Evolutionary conservation across 1,140 invertebrate species (phyloP), one percentile per base, ranked within the genome.

Genomic region (Chironomus tepperi): DNA sequence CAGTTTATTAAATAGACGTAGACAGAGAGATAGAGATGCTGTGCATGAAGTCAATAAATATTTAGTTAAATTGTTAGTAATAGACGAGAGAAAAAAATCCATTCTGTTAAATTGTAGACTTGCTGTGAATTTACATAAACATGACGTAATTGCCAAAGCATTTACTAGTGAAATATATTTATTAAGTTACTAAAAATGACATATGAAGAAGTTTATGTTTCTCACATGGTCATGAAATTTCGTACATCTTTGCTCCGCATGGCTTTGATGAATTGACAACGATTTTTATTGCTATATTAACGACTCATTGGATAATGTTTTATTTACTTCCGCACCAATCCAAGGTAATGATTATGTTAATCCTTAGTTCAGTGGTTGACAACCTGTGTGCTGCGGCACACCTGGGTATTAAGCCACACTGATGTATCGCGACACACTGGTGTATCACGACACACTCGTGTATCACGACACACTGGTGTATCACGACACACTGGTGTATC

Each of bases 161-260:
- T 34, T 34, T 34, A 34, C 1, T 1, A 34, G 24, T 34, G 24
- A 34, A 34, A 34, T 2, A 34, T 34, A 34, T 34, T 34, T 34
- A 34, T 34, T 34, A 34, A 34, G 24, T 34, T 34, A 34, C 5
- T 34, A 34, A 34, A 34, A 34, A 34, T 34, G 47, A 57, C 47
- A 47, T 1, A 47, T 7, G 47, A 57, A n/a, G 47, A 57, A 57
- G 47, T 10, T 57, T 57, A n/a, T 57, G 47, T 57, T 57, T 57
- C 47, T 57, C 47, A 57, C 47, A 57, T 57, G 47, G 8, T 57
- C 47, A 57, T 57, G 12, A 57, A 57, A 57, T 57, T 57, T 57
- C 47, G n/a, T n/a, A 57, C 12, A 57, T 34, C 24, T 34, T 34
- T 34, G 24, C 24, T 34, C 47, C 47, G 47, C 24, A 34, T 34